phyloP scores from a whole-genome alignment of 2,797 vertebrate genomes.

The Pseudochaenichthys georgianus region DNA sequence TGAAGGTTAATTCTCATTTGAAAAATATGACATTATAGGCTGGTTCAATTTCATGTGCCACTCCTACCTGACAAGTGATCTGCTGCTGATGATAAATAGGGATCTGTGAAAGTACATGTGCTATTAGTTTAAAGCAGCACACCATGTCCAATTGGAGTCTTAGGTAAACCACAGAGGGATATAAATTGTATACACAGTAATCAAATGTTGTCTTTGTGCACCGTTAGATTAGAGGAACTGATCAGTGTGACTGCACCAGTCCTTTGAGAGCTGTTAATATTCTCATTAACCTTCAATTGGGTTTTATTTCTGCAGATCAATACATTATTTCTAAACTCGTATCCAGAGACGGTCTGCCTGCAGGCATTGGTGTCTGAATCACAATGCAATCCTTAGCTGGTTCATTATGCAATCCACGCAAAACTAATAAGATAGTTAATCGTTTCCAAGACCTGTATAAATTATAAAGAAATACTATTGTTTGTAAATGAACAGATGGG shows the following conservation, averaged over 20 bases:
- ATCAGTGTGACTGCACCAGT: neutral
- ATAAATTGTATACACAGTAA: neutral
- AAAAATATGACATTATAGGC: too few species aligned
- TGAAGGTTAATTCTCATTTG: too few species aligned
- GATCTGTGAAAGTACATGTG: neutral
- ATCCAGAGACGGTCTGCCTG: slow-evolving; percentile 40
- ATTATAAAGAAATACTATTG: slow-evolving; percentile 38
- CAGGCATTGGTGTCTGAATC: slow-evolving; percentile 48
- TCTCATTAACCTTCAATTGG: slow-evolving; percentile 46
- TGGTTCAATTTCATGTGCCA: too few species aligned
- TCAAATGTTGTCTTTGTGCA: neutral
- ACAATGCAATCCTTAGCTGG: slow-evolving; percentile 44
- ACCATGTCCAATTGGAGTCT: neutral
- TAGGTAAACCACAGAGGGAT: neutral
- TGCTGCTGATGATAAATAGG: too few species aligned
- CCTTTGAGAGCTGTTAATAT: slow-evolving; percentile 24
- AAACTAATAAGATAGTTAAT: slow-evolving; percentile 41
- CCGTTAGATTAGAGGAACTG: neutral
- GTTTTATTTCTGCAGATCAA: slow-evolving; percentile 41
- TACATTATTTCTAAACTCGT: slow-evolving; percentile 47
- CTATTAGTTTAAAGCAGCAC: neutral
- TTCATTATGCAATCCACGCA: slow-evolving; percentile 61
- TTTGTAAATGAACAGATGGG: slow-evolving; percentile 52
- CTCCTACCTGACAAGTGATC: too few species aligned
- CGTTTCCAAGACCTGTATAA: slow-evolving; percentile 48